phyloP scores from a whole-genome alignment of 2,113 vertebrate genomes.

The Hylia prasina region DNA sequence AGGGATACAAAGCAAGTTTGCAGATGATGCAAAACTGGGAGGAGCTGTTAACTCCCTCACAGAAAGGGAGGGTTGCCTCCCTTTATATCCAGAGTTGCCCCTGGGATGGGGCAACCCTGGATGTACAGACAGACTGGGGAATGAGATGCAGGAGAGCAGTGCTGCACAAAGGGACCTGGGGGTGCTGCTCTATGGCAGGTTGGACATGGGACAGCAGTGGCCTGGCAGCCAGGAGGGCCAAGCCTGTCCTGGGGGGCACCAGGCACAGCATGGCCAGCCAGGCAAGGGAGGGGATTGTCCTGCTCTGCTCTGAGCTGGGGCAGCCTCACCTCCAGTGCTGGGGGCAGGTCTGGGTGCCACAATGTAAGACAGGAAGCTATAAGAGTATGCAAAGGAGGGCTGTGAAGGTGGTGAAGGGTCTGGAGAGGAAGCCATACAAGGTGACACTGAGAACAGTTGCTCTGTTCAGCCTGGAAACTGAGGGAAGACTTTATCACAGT shows the following conservation, averaged over 20 bases:
- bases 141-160: background rate
- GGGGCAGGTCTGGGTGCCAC: background rate
- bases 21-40: background rate
- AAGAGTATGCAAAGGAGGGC: background rate
- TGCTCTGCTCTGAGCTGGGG: background rate
- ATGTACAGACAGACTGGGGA: fast-evolving
- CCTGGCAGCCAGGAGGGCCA: background rate
- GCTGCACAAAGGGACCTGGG: background rate
- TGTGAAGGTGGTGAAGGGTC: background rate
- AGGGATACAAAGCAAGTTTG: background rate
- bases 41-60: background rate
- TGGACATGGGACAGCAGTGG: background rate
- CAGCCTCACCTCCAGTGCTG: background rate
- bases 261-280: background rate
- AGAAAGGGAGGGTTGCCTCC: background rate
- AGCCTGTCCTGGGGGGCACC: background rate
- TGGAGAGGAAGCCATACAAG: background rate
- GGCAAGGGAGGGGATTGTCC: background rate
- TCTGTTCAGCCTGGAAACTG: background rate
- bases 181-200: fast-evolving
- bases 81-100: too few relatives aligned
- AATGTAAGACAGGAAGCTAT: background rate
- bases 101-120: background rate
- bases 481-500: fast-evolving
- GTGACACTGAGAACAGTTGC: background rate